phyloP scores from a whole-genome alignment of 2,797 vertebrate genomes.

The Enteromius unitaeniatus region DNA sequence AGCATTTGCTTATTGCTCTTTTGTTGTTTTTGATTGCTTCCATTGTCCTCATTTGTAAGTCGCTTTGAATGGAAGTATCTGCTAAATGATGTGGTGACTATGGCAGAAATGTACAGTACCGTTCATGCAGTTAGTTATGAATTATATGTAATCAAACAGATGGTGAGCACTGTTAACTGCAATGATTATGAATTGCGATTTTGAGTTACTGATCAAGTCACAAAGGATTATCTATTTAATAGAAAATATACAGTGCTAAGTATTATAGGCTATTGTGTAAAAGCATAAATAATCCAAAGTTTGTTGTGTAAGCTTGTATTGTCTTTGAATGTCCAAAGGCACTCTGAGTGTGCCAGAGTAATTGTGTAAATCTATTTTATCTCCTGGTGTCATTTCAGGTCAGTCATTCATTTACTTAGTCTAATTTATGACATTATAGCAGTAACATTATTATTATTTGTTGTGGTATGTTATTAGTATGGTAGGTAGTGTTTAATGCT shows the following conservation, averaged over 20 bases:
- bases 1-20: no score
- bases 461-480: conserved; percentile 46
- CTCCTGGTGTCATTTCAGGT: conserved; percentile 21
- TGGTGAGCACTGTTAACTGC: no score
- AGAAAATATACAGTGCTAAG: background rate
- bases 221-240: background rate
- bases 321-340: conserved; percentile 3
- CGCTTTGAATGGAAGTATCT: no score
- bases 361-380: conserved; percentile 10
- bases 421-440: conserved; percentile 26
- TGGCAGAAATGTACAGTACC: no score
- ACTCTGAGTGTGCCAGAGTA: background rate
- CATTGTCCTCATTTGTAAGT: no score
- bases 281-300: background rate
- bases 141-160: no score
- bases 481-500: conserved; percentile 42
- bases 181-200: no score
- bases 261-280: background rate
- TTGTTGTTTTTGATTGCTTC: no score
- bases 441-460: conserved; percentile 29
- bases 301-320: background rate
- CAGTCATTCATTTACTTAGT: conserved; percentile 27
- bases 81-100: no score
- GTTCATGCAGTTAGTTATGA: no score
- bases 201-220: background rate